A percentile compares a stretch with the other conserved stretches of the same genome.
These are phyloP conservation scores for Epizoanthus scotinus DNA, from an alignment of 92 coral and sea anemone genomes.

Conservation along the genomic window DNA sequence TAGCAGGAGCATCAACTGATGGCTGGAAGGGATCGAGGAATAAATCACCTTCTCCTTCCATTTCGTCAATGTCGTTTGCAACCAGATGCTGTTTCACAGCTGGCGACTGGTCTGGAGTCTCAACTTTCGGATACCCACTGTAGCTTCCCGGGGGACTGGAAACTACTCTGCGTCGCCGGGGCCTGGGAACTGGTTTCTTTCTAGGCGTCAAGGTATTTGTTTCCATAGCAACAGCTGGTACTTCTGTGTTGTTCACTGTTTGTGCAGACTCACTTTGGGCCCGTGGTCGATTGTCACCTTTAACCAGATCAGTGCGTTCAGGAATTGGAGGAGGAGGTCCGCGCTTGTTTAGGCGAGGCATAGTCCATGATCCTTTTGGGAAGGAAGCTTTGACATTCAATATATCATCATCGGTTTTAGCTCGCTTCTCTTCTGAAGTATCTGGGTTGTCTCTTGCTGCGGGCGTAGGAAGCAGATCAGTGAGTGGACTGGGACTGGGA, in stretches of 20 bases:
- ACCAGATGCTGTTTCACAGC: neutral
- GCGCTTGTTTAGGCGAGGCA: neutral
- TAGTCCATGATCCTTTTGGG: neutral
- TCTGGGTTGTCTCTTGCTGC: neutral
- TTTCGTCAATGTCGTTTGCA: neutral
- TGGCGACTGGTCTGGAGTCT: neutral
- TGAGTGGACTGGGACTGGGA: neutral
- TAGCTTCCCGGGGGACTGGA: neutral
- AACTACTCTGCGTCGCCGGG: neutral
- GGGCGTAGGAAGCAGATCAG: neutral
- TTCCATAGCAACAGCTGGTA: neutral
- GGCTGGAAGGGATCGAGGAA: neutral
- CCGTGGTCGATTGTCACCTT: neutral
- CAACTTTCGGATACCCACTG: neutral
- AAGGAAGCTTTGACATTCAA: neutral
- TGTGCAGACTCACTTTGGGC: neutral
- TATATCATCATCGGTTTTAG: neutral
- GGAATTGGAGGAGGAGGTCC: constrained; percentile 11
- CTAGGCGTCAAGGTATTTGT: neutral
- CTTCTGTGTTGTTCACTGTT: neutral
- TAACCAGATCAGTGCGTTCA: constrained; percentile 4
- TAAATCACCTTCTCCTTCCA: neutral
- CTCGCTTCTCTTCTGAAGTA: too few species aligned
- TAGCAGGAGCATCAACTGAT: neutral
- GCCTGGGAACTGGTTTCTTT: constrained; percentile 28